Conservation (phyloP, 2,113 vertebrate genomes). For the Calcarius ornatus region DNA sequence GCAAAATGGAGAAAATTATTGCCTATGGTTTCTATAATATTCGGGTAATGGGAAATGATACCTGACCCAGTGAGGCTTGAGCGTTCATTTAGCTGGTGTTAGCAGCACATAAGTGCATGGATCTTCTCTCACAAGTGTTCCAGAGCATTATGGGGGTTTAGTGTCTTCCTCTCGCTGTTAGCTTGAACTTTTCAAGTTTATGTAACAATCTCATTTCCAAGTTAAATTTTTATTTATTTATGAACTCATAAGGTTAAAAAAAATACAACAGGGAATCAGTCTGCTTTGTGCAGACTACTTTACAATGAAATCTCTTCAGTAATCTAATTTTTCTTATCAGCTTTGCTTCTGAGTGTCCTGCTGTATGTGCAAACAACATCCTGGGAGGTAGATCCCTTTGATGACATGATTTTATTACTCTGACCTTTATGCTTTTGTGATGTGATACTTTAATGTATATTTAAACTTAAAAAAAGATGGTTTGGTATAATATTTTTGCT, state of each 20-base stretch:
- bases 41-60: neutral
- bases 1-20: neutral
- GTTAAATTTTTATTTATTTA: neutral
- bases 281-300: neutral
- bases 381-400: neutral
- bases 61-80: neutral
- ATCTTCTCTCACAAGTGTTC: neutral
- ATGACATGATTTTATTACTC: neutral
- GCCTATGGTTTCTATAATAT: neutral
- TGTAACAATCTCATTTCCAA: neutral
- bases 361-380: neutral
- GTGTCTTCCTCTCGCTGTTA: neutral
- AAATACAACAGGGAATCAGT: neutral
- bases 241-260: neutral
- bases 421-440: neutral
- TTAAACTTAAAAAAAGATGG: neutral
- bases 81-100: neutral
- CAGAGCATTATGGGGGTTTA: rapidly evolving
- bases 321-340: neutral
- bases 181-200: neutral
- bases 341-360: neutral
- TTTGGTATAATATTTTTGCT: neutral
- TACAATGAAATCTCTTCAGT: neutral
- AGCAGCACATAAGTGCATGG: neutral
- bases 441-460: neutral